Conservation (phyloP, 2,888 invertebrate genomes). For the Tachina fera region DNA sequence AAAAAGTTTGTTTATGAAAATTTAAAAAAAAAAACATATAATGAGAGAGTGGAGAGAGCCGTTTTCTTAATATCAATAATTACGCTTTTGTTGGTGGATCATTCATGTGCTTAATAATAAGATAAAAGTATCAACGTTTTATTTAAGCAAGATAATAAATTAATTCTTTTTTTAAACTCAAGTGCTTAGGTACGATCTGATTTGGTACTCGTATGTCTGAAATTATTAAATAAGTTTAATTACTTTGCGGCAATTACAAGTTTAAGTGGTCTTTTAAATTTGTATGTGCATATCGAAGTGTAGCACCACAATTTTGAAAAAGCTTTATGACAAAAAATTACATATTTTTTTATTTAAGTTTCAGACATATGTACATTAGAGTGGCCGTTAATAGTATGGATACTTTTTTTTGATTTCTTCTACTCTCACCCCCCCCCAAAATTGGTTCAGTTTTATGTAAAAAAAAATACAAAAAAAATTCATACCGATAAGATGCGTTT, state of each 20-base stretch:
- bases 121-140: slow-evolving; percentile 10
- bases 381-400: no score
- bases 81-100: neutral
- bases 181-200: no score
- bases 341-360: no score
- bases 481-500: no score
- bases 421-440: no score
- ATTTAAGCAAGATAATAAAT: neutral
- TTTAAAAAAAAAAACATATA: neutral
- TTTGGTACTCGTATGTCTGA: no score
- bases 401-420: no score
- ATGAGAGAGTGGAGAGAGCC: neutral
- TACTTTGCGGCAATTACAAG: slow-evolving; percentile 1
- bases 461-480: no score
- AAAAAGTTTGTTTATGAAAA: slow-evolving; percentile 24
- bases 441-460: no score
- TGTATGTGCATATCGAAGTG: neutral
- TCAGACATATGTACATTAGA: no score
- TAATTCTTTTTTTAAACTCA: neutral
- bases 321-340: no score
- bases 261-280: slow-evolving; percentile 2
- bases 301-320: no score
- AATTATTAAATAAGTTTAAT: neutral
- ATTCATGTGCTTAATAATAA: neutral
- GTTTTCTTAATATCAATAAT: neutral